Evolutionary conservation across 1,140 invertebrate genomes (phyloP).

Genomic region (Samia ricini): DNA sequence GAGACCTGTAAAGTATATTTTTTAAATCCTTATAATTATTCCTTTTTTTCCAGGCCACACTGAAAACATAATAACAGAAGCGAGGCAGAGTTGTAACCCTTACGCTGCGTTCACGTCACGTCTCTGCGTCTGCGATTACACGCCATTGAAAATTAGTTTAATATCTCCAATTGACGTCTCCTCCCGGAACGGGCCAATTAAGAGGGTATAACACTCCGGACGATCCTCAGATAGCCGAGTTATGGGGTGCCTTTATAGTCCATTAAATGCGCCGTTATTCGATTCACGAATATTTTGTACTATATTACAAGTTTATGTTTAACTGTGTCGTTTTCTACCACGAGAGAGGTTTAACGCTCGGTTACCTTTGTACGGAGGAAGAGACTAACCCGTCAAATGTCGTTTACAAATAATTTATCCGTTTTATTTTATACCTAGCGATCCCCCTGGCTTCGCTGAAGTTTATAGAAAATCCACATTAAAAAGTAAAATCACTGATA

Average conservation of each 20-base stretch:
- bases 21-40: too few relatives aligned
- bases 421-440: neutral
- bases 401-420: constrained; percentile 10
- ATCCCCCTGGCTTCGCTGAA: too few relatives aligned
- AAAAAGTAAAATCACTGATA: too few relatives aligned
- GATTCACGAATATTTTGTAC: constrained; percentile 5
- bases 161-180: constrained; percentile 71
- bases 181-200: constrained; percentile 69
- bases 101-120: constrained; percentile 23
- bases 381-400: neutral
- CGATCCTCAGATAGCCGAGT: constrained; percentile 65
- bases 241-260: constrained; percentile 70
- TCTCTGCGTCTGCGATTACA: constrained; percentile 60
- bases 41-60: neutral
- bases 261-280: constrained; percentile 41
- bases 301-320: constrained; percentile 18
- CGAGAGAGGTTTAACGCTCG: neutral
- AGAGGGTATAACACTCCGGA: constrained; percentile 68
- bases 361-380: constrained; percentile 17
- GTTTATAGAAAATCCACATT: too few relatives aligned
- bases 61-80: neutral
- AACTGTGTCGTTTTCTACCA: neutral
- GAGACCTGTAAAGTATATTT: too few relatives aligned
- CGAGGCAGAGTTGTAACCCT: neutral
- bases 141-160: constrained; percentile 74